These are phyloP conservation scores for Bombyx mori DNA, from an alignment of 1,140 invertebrate species.

Conservation along the genomic window ASM3026992v2 NC_085117.1:16955001-16955500, in stretches of 20 bases:
- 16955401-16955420: slow-evolving; percentile 32
- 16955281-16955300: slow-evolving; percentile 44
- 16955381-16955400: slow-evolving; percentile 40
- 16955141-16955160: too few relatives aligned
- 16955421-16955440: slow-evolving; percentile 35
- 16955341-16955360: slow-evolving; percentile 34
- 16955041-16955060: slow-evolving; percentile 30
- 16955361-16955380: slow-evolving; percentile 41
- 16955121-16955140: too few relatives aligned
- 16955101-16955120: too few relatives aligned
- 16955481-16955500: neutral
- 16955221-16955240: too few relatives aligned
- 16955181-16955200: too few relatives aligned
- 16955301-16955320: slow-evolving; percentile 57
- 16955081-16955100: too few relatives aligned
- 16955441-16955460: slow-evolving; percentile 30
- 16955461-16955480: too few relatives aligned
- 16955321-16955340: slow-evolving; percentile 58
- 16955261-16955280: slow-evolving; percentile 1
- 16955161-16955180: too few relatives aligned
- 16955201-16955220: too few relatives aligned
- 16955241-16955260: too few relatives aligned
- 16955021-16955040: slow-evolving; percentile 45
- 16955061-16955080: slow-evolving; percentile 24
- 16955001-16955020: slow-evolving; percentile 26